Base-by-base conservation (phyloP, 2,797 vertebrate genomes). In the Pelochelys cantorii region DNA sequence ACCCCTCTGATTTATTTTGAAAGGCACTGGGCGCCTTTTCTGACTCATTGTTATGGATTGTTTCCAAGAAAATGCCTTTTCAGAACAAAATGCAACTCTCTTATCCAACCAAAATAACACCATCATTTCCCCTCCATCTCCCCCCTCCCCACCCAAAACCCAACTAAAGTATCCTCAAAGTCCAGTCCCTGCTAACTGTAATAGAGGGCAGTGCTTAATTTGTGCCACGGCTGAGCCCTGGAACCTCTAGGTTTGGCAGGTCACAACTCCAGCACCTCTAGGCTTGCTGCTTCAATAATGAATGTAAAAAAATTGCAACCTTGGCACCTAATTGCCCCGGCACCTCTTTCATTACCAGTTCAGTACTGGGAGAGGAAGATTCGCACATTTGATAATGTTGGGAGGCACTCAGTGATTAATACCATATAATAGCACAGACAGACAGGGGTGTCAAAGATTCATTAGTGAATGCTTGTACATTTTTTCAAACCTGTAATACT, bases 11-110 rank as follows among this genome's bases (percentile, higher is more conserved):
- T 79, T 78, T 80, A 60, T 78, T 94, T 92, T 85, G 82, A 60
- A 83, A 0, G 3, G 83, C 87, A 90, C 52, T 87, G 83, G 90
- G 83, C 87, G 93, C 83, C 93, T 96, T 91, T 86, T 89, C 89
- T 95, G 88, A 88, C 89, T 7, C 86, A 86, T 86, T 89, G 83
- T 25, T 83, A 27, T 68, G 95, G 93, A 93, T 80, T 7, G 15
- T 57, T 92, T 96, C 95, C 95, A 96, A 74, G 81, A 87, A 94
- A 65, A 78, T 71, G 79, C 77, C 85, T 59, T 54, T 85, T 78
- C 71, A 68, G 52, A 92, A 23, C n/a, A 60, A 89, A 92, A 88
- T 8, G 68, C n/a, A 56, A 11, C 68, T 20, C 65, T 18, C 29
- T 93, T 89, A 57, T 85, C 96, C 93, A 93, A 86, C 55, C 31